Conservation (phyloP, 2,113 vertebrate species). For the Glaucidium brasilianum region DNA sequence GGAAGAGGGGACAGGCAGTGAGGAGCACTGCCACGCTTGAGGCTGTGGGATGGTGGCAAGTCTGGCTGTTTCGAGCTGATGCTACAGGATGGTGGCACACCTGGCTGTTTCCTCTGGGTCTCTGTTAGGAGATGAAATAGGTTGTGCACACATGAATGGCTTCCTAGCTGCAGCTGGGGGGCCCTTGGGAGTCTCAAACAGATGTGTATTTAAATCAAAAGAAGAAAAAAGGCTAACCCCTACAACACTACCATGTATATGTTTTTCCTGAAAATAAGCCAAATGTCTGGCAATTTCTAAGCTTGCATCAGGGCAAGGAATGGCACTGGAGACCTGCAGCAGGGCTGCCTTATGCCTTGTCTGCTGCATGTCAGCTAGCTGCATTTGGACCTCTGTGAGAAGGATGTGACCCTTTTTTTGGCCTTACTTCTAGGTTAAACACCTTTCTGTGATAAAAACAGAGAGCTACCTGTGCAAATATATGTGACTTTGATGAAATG, state of each 20-base stretch:
- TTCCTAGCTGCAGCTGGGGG: neutral
- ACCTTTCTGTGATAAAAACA: neutral
- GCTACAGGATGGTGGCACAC: neutral
- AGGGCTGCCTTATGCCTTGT: neutral
- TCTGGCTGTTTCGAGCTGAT: neutral
- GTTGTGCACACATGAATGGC: neutral
- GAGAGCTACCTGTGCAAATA: neutral
- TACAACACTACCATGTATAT: neutral
- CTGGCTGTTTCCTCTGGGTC: neutral
- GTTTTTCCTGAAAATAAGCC: neutral
- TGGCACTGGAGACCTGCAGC: neutral
- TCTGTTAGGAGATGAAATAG: neutral
- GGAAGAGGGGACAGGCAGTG: neutral
- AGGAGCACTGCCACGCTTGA: neutral
- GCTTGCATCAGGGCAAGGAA: neutral
- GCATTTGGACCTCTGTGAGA: neutral
- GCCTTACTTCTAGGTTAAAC: neutral
- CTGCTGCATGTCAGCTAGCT: neutral
- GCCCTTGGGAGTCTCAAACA: neutral
- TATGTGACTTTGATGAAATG: neutral
- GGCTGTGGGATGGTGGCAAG: rapidly evolving
- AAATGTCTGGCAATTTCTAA: neutral
- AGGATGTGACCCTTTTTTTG: neutral
- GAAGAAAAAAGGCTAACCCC: neutral
- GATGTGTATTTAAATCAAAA: neutral